A percentile compares a stretch with the other conserved stretches of the same genome.
Conservation (phyloP, 2,797 vertebrate species). For the Tangara arthus region DNA sequence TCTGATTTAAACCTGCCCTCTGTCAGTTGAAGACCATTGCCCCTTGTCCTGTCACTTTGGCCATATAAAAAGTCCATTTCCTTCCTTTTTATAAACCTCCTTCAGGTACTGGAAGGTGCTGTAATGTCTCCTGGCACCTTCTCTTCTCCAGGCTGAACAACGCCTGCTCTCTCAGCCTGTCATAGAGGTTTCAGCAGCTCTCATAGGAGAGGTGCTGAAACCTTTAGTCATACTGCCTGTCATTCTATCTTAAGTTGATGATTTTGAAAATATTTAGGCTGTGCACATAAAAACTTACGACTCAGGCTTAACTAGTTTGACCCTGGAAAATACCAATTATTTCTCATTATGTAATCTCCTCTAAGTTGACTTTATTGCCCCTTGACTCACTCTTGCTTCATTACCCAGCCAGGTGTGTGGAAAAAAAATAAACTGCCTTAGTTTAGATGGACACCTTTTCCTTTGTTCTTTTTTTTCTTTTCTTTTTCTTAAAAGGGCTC, state of each 20-base stretch:
- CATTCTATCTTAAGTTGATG: background rate
- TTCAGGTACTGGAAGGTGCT: background rate
- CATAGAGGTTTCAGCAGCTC: background rate
- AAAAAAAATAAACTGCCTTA: accelerated
- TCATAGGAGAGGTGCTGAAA: background rate
- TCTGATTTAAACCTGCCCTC: background rate
- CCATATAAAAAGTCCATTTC: background rate
- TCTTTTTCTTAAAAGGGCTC: background rate
- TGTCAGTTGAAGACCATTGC: background rate
- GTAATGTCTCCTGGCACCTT: background rate
- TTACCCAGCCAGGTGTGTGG: background rate
- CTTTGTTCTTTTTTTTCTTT: background rate
- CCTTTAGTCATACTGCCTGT: background rate
- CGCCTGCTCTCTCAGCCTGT: background rate
- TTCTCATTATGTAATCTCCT: background rate
- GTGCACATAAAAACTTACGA: background rate
- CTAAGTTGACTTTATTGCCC: background rate
- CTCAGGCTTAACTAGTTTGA: background rate
- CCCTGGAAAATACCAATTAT: background rate
- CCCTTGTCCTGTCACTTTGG: background rate
- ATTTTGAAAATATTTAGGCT: background rate
- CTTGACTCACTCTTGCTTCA: background rate
- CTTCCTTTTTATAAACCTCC: background rate
- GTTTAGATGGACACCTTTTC: background rate
- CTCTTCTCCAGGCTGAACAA: background rate